A percentile compares a stretch with the other conserved stretches of the same genome.
These are phyloP conservation scores for Pollimyrus isidori DNA, from an alignment of 2,113 vertebrate genomes.

Conservation along the genomic window DNA sequence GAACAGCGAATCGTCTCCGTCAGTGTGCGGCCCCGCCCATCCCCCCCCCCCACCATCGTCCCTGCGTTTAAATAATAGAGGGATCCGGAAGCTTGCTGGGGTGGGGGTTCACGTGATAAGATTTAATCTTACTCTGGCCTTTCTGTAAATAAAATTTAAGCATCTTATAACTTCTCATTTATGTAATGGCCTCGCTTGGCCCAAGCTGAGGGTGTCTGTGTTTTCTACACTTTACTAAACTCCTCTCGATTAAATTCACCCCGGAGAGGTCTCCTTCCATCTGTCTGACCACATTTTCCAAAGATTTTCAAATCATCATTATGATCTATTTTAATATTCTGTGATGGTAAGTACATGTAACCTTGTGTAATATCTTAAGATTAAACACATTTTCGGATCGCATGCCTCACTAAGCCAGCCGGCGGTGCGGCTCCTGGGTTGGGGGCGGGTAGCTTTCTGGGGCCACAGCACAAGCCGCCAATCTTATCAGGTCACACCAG, in stretches of 20 bases:
- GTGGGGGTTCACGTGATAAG: constrained; percentile 8
- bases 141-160: constrained; percentile 76
- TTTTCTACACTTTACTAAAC: constrained; percentile 23
- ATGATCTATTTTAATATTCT: constrained; percentile 55
- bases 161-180: constrained; percentile 68
- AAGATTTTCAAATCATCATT: constrained; percentile 43
- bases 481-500: neutral
- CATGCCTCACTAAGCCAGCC: neutral
- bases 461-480: neutral
- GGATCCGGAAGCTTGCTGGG: neutral
- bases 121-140: constrained; percentile 47
- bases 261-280: constrained; percentile 23
- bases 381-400: constrained; percentile 53
- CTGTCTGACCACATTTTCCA: constrained; percentile 33
- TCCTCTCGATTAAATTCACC: constrained; percentile 47
- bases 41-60: neutral
- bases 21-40: constrained; percentile 16
- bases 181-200: constrained; percentile 59
- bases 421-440: neutral
- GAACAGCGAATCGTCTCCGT: constrained; percentile 3
- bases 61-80: constrained; percentile 13
- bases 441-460: neutral
- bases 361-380: constrained; percentile 58
- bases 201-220: constrained; percentile 42
- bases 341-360: constrained; percentile 64